Percentiles rank a stretch among this genome's conserved stretches.
Evolutionary conservation across 2,113 vertebrate species (phyloP).

Genomic region (Meleagris gallopavo): DNA sequence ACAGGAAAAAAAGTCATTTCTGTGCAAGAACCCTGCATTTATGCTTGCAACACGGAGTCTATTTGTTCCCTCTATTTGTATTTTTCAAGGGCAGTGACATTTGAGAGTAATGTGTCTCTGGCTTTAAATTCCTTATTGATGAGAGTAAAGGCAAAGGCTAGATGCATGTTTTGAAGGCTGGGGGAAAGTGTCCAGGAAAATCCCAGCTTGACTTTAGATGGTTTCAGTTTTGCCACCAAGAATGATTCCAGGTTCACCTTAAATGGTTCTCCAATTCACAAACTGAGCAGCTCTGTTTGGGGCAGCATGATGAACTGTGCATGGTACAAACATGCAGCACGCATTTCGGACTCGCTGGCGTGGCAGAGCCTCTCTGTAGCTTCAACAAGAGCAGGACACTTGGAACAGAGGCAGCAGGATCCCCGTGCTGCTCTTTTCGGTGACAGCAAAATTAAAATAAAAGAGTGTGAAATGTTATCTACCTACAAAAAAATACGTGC

Average conservation of each 20-base stretch:
- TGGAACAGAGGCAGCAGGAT: neutral
- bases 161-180: conserved; percentile 35
- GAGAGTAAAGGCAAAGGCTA: conserved; percentile 46
- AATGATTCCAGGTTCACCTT: conserved; percentile 44
- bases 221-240: conserved; percentile 51
- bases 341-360: accelerated
- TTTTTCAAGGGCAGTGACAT: neutral
- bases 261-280: conserved; percentile 36
- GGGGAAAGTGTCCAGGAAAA: conserved; percentile 63
- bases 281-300: neutral
- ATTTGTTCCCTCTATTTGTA: neutral
- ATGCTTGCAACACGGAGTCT: neutral
- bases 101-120: neutral
- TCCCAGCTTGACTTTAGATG: conserved; percentile 53
- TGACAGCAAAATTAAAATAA: neutral
- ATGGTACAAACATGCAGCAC: neutral
- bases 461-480: neutral
- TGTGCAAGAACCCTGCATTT: neutral
- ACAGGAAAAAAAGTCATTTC: neutral
- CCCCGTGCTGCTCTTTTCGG: neutral
- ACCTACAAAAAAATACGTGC: neutral
- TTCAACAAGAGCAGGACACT: neutral
- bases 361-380: neutral
- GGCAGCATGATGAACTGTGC: neutral
- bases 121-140: conserved; percentile 69